Percentiles rank a stretch among this genome's conserved stretches.
Evolutionary conservation across 2,888 invertebrate genomes (phyloP).

Genomic region (Agelastica alni): DNA sequence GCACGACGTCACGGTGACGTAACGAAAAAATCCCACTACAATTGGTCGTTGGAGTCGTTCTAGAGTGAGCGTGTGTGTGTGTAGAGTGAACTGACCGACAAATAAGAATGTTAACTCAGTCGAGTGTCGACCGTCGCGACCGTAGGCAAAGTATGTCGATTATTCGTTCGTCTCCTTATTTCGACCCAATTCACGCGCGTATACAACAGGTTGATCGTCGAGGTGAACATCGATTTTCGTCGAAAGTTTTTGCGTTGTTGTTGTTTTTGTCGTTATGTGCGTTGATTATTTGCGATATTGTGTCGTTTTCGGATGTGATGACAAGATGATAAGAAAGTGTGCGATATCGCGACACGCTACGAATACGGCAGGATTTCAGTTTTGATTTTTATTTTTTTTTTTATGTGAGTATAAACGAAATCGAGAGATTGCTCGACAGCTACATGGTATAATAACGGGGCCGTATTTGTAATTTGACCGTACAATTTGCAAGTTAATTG

Average conservation of each 20-base stretch:
- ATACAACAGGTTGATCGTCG: slow-evolving; percentile 26
- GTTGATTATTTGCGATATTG: slow-evolving; percentile 5
- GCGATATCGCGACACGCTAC: slow-evolving; percentile 17
- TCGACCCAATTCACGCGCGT: slow-evolving; percentile 29
- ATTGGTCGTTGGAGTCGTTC: slow-evolving; percentile 46
- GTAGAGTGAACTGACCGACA: slow-evolving; percentile 52
- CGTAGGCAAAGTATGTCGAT: slow-evolving; percentile 12
- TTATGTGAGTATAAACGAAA: slow-evolving; percentile 29
- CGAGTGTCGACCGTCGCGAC: slow-evolving; percentile 44
- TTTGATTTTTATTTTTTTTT: slow-evolving; percentile 16
- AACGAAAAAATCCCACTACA: slow-evolving; percentile 29
- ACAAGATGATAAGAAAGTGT: slow-evolving; percentile 16
- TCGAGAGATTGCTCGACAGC: slow-evolving; percentile 28
- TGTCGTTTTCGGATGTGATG: slow-evolving; percentile 15
- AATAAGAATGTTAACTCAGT: slow-evolving; percentile 50
- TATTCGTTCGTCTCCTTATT: slow-evolving; percentile 25
- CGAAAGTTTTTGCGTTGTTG: slow-evolving; percentile 17
- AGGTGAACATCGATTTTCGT: slow-evolving; percentile 15
- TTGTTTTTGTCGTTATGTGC: slow-evolving; percentile 10
- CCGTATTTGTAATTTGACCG: slow-evolving; percentile 30
- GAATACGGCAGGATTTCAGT: slow-evolving; percentile 19
- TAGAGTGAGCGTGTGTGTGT: too few relatives aligned
- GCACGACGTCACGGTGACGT: slow-evolving; percentile 47
- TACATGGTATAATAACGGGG: slow-evolving; percentile 32
- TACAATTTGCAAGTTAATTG: slow-evolving; percentile 33